Evolutionary conservation across 2,113 vertebrate genomes (phyloP).

Genomic region (Oryzias curvinotus): DNA sequence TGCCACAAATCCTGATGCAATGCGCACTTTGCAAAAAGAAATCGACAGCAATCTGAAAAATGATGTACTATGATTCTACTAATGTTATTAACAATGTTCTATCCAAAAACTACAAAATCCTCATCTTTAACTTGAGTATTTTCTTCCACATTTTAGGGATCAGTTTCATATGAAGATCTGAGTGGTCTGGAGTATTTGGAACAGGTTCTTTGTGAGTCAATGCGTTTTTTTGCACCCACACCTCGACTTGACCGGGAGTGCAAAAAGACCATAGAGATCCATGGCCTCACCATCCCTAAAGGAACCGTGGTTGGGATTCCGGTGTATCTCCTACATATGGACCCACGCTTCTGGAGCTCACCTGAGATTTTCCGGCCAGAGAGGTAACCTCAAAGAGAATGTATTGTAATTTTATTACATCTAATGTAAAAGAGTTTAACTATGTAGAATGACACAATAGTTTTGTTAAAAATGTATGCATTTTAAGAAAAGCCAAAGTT

Average conservation of each 20-base stretch:
- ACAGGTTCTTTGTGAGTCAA: constrained; percentile 52
- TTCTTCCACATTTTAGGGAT: neutral
- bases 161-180: constrained; percentile 47
- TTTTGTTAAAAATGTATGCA: too few species aligned
- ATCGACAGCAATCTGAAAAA: constrained; percentile 44
- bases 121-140: neutral
- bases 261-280: constrained; percentile 52
- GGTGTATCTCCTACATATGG: constrained; percentile 33
- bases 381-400: constrained; percentile 38
- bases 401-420: neutral
- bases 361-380: constrained; percentile 64
- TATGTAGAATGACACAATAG: too few species aligned
- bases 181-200: constrained; percentile 59
- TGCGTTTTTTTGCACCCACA: constrained; percentile 43
- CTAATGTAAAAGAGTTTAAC: neutral
- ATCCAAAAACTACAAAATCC: too few species aligned
- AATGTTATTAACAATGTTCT: neutral
- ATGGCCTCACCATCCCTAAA: constrained; percentile 57
- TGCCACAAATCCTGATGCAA: constrained; percentile 52
- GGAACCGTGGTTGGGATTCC: constrained; percentile 45
- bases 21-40: constrained; percentile 54
- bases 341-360: constrained; percentile 58
- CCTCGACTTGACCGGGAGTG: constrained; percentile 61
- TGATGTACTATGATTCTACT: constrained; percentile 37
- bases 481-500: too few species aligned